Evolutionary conservation across 2,797 vertebrate genomes (phyloP).

Genomic region (Brachyalestes nurse): DNA sequence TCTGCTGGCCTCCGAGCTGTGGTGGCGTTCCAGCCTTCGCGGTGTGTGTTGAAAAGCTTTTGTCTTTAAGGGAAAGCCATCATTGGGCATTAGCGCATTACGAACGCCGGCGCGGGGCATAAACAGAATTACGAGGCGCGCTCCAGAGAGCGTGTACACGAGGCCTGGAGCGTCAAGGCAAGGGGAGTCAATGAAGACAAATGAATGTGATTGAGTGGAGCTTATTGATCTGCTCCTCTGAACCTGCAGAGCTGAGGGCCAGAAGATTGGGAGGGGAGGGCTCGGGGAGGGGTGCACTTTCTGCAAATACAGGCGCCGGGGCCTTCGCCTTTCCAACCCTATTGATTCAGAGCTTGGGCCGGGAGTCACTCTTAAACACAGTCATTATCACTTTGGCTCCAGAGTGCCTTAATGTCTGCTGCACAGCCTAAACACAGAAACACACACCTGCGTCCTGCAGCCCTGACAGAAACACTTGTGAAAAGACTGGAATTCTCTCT

Average conservation of each 20-base stretch:
- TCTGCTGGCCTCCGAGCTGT: neutral
- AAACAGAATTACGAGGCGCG: constrained; percentile 35
- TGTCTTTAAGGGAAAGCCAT: constrained; percentile 25
- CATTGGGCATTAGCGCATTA: constrained; percentile 19
- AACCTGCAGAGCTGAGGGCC: constrained; percentile 30
- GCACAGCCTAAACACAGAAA: constrained; percentile 24
- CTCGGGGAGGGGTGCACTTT: neutral
- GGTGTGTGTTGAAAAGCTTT: constrained; percentile 8
- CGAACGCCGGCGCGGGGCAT: constrained; percentile 13
- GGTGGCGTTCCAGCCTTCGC: neutral
- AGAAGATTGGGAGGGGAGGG: neutral
- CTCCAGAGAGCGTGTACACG: constrained; percentile 2
- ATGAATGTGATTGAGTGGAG: constrained; percentile 57
- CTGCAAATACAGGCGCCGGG: constrained; percentile 32
- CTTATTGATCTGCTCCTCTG: constrained; percentile 54
- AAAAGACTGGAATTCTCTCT: neutral
- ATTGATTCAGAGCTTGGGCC: constrained; percentile 52
- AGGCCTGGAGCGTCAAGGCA: constrained; percentile 27
- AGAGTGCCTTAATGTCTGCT: constrained; percentile 42
- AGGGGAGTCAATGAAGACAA: constrained; percentile 54
- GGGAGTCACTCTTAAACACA: constrained; percentile 54
- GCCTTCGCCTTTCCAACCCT: constrained; percentile 26
- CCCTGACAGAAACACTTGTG: neutral
- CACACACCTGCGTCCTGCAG: neutral
- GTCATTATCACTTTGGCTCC: constrained; percentile 57